These are phyloP conservation scores for Aselliscus stoliczkanus DNA, from an alignment of 2,797 vertebrate genomes.

Conservation along the genomic window DNA sequence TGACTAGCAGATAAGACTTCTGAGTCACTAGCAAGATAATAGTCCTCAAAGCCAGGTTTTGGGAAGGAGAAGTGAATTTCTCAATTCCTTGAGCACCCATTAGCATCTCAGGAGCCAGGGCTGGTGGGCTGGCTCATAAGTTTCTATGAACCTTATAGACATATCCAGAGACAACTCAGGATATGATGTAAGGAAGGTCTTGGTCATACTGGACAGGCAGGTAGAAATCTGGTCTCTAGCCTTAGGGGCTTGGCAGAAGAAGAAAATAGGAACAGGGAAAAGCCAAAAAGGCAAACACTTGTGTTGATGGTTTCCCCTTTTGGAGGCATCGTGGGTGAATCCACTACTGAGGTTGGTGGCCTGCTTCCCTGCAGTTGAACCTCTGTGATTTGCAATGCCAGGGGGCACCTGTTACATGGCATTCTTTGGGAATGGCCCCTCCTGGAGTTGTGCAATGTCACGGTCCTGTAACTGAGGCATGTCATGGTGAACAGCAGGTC, in stretches of 20 bases:
- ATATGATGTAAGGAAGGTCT: neutral
- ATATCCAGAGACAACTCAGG: neutral
- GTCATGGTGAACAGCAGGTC: neutral
- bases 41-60: slow-evolving; percentile 2
- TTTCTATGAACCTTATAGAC: neutral
- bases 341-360: neutral
- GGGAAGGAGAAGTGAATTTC: neutral
- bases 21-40: slow-evolving; percentile 13
- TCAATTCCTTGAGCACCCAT: neutral
- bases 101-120: neutral
- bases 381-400: neutral
- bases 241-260: neutral
- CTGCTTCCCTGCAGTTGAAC: neutral
- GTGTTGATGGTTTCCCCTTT: neutral
- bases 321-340: neutral
- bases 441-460: neutral
- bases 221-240: neutral
- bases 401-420: neutral
- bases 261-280: neutral
- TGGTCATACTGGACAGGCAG: neutral
- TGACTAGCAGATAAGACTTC: slow-evolving; percentile 8
- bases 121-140: neutral
- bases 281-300: neutral
- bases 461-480: neutral
- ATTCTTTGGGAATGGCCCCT: neutral